Evolutionary conservation across 2,113 vertebrate species (phyloP).

Genomic region (Platysteira castanea): DNA sequence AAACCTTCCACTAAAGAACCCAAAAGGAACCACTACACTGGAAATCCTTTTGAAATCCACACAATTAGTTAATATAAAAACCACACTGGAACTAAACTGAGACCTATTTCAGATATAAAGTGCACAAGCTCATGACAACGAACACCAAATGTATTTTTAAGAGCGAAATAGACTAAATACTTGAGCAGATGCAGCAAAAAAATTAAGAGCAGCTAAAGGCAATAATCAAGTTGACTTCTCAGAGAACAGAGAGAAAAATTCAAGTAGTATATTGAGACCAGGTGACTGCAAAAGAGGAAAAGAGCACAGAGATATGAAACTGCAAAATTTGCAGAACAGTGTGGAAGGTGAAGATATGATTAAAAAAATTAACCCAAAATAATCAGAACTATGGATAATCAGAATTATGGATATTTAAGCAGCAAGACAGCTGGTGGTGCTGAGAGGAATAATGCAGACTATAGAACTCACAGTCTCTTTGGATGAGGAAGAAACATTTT

Average conservation of each 20-base stretch:
- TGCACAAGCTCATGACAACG: background rate
- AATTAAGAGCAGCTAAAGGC: background rate
- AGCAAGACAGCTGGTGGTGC: background rate
- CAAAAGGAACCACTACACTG: background rate
- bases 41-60: background rate
- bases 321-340: background rate
- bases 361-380: background rate
- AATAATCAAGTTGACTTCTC: background rate
- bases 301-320: background rate
- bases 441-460: background rate
- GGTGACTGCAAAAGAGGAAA: background rate
- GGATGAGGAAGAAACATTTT: conserved; percentile 24
- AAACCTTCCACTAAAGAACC: background rate
- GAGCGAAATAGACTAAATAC: background rate
- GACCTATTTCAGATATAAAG: background rate
- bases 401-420: background rate
- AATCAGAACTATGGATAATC: background rate
- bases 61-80: background rate
- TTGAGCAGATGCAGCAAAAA: background rate
- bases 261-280: background rate
- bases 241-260: background rate
- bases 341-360: background rate
- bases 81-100: rapidly evolving
- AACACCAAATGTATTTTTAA: background rate
- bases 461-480: background rate